phyloP scores from a whole-genome alignment of 2,888 invertebrate species.

The Sicus ferrugineus region DNA sequence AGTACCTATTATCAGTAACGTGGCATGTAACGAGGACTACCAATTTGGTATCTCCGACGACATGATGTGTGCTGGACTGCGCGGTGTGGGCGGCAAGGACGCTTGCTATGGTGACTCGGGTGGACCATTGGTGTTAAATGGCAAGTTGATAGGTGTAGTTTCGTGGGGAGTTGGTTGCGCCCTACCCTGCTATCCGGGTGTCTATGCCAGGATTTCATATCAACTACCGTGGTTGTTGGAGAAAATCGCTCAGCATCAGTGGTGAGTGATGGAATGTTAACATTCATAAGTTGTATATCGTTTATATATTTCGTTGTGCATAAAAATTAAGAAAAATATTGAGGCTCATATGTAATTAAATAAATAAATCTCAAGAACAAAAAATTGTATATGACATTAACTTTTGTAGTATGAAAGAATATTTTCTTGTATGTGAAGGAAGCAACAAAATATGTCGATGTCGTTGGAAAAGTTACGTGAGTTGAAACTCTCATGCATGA shows the following conservation, averaged over 20 bases:
- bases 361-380: too few relatives aligned
- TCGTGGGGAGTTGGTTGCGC: slow-evolving; percentile 54
- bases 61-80: slow-evolving; percentile 50
- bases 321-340: too few relatives aligned
- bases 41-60: background rate
- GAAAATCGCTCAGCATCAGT: background rate
- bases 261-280: slow-evolving; percentile 53
- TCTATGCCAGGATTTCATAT: slow-evolving; percentile 49
- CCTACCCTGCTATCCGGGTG: slow-evolving; percentile 48
- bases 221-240: slow-evolving; percentile 44
- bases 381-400: too few relatives aligned
- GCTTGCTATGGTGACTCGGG: slow-evolving; percentile 56
- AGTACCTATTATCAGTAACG: slow-evolving; percentile 50
- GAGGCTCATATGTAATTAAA: too few relatives aligned
- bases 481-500: slow-evolving; percentile 66
- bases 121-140: slow-evolving; percentile 49
- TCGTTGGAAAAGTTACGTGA: slow-evolving; percentile 65
- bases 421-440: too few relatives aligned
- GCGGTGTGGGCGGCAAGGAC: slow-evolving; percentile 44
- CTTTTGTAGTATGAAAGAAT: too few relatives aligned
- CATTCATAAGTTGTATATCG: too few relatives aligned
- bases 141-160: slow-evolving; percentile 49
- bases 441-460: slow-evolving; percentile 65
- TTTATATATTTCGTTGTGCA: too few relatives aligned
- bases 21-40: slow-evolving; percentile 48